Base-by-base conservation (phyloP, 2,113 vertebrate species). In the Laticauda colubrina region DNA sequence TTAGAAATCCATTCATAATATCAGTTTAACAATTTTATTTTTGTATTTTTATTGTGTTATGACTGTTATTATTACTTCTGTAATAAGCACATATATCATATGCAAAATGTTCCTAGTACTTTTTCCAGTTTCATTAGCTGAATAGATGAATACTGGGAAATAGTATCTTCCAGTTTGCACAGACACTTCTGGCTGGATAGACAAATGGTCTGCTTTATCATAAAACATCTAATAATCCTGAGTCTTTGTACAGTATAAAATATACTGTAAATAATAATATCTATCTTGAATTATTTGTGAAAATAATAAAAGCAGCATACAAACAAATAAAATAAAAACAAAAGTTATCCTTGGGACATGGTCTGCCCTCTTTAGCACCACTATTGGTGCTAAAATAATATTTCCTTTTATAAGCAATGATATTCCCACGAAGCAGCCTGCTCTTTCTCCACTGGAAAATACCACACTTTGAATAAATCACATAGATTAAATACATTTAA, bases 401-500 rank as follows among this genome's bases (percentile, higher is more conserved):
- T 45, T 39, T 20, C 75, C 26, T 48, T 4, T 39, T 48, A 8
- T 12, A 20, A 45, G 18, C n/a, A 91, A 34, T 85, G 14, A 43
- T 69, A 24, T 57, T 90, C 15, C 8, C 57, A 90, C 6, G 7
- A 39, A 39, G 59, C 7, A 86, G 51, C 15, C 39, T 20, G 23
- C 3, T 55, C 6, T 29, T 86, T 53, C 26, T 88, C 21, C 11
- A 34, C 5, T 54, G 6, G 2, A 61, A 39, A 87, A 39, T 88
- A n/a, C 26, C 23, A 3, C 14, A 12, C 18, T 64, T 26, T 24
- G 39, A 87, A 91, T 14, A 88, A 88, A 69, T 87, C 26, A 43
- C 39, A 56, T 75, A 69, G 21, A 9, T 34, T 88, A 55, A 91
- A 88, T 94, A 91, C 59, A 64, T 89, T 94, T 94, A 95, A 97